Percentiles rank a stretch among this genome's conserved stretches.
phyloP scores from a whole-genome alignment of 2,888 invertebrate species.

The Incurvaria masculella region DNA sequence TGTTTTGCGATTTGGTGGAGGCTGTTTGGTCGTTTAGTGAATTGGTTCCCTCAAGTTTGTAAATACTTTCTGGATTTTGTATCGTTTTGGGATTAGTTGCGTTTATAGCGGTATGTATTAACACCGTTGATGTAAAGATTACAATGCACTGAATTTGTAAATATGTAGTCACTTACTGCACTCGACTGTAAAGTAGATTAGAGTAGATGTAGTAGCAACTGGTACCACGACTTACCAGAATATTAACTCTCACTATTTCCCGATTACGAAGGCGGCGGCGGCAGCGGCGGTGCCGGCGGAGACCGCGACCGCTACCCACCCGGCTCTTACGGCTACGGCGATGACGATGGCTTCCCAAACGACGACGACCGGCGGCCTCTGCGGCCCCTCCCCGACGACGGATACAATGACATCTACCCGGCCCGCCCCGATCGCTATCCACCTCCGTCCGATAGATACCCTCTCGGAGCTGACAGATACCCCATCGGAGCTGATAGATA shows the following conservation, averaged over 20 bases:
- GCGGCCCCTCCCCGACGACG: constrained; percentile 20
- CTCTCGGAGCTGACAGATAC: constrained; percentile 37
- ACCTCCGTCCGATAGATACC: constrained; percentile 30
- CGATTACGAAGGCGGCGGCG: constrained; percentile 44
- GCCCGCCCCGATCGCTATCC: constrained; percentile 48
- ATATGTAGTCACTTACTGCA: background rate
- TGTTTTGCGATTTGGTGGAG: too few relatives aligned
- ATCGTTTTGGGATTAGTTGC: too few relatives aligned
- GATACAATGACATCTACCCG: constrained; percentile 41
- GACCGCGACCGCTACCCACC: constrained; percentile 37
- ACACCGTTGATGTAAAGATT: too few relatives aligned
- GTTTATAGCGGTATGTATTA: too few relatives aligned
- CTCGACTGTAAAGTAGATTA: background rate
- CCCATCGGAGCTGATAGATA: constrained; percentile 45
- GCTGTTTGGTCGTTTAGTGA: too few relatives aligned
- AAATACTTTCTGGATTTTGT: too few relatives aligned
- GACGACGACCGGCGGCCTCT: constrained; percentile 36
- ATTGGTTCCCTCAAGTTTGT: too few relatives aligned
- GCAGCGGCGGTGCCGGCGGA: constrained; percentile 24
- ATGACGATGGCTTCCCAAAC: constrained; percentile 51
- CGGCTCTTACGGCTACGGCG: constrained; percentile 45
- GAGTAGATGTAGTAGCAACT: background rate
- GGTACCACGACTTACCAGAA: background rate
- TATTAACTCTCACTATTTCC: constrained; percentile 7
- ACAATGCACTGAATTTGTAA: background rate